Evolutionary conservation across 2,888 invertebrate genomes (phyloP).

Genomic region (Lycophotia porphyrea): DNA sequence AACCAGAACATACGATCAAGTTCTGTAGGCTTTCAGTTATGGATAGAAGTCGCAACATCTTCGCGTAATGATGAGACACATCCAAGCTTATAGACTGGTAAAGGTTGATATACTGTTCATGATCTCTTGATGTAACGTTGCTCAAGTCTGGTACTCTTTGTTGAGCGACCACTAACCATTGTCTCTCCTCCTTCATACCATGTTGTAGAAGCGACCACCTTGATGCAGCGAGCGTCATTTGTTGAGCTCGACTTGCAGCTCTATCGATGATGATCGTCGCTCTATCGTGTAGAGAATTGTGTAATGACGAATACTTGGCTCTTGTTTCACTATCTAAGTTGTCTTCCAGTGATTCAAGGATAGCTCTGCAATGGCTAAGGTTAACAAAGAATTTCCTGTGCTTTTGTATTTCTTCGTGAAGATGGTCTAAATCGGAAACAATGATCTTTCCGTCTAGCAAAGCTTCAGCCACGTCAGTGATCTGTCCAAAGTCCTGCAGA

Average conservation of each 20-base stretch:
- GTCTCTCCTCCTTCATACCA: constrained; percentile 95
- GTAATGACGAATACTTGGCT: constrained; percentile 92
- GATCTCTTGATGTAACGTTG: constrained; percentile 95
- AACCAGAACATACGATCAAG: constrained; percentile 93
- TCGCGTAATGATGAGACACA: constrained; percentile 94
- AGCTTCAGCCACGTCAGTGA: constrained; percentile 95
- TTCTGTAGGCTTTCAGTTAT: constrained; percentile 94
- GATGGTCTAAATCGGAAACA: constrained; percentile 93
- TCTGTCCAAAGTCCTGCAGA: constrained; percentile 95
- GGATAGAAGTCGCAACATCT: constrained; percentile 93
- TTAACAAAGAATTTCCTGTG: constrained; percentile 97
- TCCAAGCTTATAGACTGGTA: constrained; percentile 95
- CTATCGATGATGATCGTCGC: constrained; percentile 94
- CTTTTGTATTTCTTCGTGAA: constrained; percentile 97
- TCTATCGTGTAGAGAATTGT: constrained; percentile 94
- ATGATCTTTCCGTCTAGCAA: constrained; percentile 94
- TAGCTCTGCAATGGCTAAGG: constrained; percentile 95
- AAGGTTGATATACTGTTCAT: constrained; percentile 95
- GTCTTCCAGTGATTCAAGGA: constrained; percentile 95
- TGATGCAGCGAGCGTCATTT: constrained; percentile 96
- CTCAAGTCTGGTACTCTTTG: constrained; percentile 95
- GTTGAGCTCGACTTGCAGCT: constrained; percentile 95
- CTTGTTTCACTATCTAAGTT: constrained; percentile 95
- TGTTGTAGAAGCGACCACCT: constrained; percentile 95
- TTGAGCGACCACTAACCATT: constrained; percentile 95